These are phyloP conservation scores for Epistrophella euchroma DNA, from an alignment of 2,888 invertebrate species.

Conservation along the genomic window DNA sequence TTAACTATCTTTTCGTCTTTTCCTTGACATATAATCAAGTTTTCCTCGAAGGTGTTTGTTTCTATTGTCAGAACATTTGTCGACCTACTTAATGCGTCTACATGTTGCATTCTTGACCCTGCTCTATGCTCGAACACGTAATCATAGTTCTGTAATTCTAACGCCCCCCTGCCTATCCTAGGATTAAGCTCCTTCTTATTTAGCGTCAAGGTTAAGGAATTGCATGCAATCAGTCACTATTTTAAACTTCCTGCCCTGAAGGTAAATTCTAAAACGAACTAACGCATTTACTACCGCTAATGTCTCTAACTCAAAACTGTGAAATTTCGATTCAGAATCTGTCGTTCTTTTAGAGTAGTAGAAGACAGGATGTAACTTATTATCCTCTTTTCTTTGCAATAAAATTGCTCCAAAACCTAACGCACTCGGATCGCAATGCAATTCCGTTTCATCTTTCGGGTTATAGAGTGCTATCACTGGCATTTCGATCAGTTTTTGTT, in stretches of 20 bases:
- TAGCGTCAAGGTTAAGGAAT: background rate
- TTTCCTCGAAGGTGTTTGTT: constrained; percentile 62
- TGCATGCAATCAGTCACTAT: background rate
- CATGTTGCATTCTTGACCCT: background rate
- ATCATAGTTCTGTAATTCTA: constrained; percentile 1
- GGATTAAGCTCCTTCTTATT: background rate
- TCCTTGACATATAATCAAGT: constrained; percentile 20
- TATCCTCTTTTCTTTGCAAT: background rate
- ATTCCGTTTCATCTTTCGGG: constrained; percentile 76
- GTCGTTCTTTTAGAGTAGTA: background rate
- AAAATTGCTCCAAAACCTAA: background rate
- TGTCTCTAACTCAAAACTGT: background rate
- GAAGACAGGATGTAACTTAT: background rate
- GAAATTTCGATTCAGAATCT: background rate
- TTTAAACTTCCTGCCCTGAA: background rate
- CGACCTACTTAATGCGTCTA: background rate
- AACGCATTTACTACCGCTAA: background rate
- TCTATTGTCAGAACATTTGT: background rate
- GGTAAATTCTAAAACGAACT: background rate
- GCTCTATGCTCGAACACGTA: background rate
- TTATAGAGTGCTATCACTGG: constrained; percentile 78
- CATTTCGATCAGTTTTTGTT: constrained; percentile 23
- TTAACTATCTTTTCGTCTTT: background rate
- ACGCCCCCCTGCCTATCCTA: background rate
- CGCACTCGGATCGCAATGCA: background rate